Conservation (phyloP, 2,888 invertebrate species). For the Tenthredo distinguenda region DNA sequence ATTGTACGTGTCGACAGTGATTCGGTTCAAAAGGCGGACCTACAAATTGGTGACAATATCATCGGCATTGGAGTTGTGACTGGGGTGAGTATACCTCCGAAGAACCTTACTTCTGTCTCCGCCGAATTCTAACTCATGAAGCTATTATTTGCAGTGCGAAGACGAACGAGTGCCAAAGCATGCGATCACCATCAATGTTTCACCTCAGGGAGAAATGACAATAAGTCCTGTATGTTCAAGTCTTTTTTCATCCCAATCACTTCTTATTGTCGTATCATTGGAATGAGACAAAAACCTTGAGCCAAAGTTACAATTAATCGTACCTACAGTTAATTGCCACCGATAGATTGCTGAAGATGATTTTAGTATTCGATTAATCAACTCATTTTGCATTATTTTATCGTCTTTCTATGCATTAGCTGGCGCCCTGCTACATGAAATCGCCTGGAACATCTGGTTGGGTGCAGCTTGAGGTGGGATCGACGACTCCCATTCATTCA, state of each 20-base stretch:
- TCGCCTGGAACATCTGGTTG: conserved; percentile 60
- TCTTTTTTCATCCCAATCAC: conserved; percentile 4
- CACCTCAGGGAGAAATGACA: conserved; percentile 65
- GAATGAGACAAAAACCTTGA: no score
- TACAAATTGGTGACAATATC: conserved; percentile 66
- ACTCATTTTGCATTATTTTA: neutral
- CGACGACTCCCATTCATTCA: conserved; percentile 60
- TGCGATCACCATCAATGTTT: conserved; percentile 65
- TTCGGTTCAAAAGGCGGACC: conserved; percentile 63
- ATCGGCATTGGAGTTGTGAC: conserved; percentile 60
- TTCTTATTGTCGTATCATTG: neutral
- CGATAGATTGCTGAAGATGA: no score
- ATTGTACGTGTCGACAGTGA: conserved; percentile 65
- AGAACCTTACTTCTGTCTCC: neutral
- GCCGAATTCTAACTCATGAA: neutral
- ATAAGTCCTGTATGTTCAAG: conserved; percentile 67
- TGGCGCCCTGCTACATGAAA: conserved; percentile 65
- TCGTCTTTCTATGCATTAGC: conserved; percentile 59
- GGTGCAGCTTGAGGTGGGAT: conserved; percentile 62
- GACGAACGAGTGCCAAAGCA: conserved; percentile 60
- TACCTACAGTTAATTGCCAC: no score
- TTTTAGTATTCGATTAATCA: neutral
- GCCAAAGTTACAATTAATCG: neutral
- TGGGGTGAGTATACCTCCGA: conserved; percentile 61
- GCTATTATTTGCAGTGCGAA: conserved; percentile 55